A percentile compares a stretch with the other conserved stretches of the same genome.
Evolutionary conservation across 2,113 vertebrate species (phyloP).

Genomic region (Cryptomyrus ogoouensis): DNA sequence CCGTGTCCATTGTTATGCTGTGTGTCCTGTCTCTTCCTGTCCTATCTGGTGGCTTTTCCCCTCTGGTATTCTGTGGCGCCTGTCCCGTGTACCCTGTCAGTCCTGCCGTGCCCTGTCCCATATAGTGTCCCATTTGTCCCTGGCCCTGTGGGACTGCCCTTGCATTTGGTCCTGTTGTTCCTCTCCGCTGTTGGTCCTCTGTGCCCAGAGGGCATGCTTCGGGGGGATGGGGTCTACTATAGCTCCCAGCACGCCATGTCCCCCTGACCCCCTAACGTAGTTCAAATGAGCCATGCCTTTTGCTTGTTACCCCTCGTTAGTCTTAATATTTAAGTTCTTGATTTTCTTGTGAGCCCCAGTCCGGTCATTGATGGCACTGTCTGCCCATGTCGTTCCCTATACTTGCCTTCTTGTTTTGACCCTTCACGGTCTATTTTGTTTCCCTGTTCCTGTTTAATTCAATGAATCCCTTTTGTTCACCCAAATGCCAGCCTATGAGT

Average conservation of each 20-base stretch:
- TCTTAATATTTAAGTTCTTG: background rate
- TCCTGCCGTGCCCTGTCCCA: background rate
- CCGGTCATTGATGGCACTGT: background rate
- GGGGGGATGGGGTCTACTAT: no score
- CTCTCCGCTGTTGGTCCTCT: background rate
- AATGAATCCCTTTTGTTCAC: background rate
- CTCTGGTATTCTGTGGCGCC: background rate
- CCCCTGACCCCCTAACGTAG: no score
- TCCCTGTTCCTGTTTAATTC: background rate
- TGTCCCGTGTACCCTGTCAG: background rate
- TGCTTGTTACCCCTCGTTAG: background rate
- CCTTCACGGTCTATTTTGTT: background rate
- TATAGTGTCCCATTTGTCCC: background rate
- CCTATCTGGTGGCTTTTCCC: background rate
- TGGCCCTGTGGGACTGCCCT: background rate
- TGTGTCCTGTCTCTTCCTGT: background rate
- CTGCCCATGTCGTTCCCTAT: background rate
- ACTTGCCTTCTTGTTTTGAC: background rate
- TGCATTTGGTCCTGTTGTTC: background rate
- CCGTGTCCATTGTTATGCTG: background rate
- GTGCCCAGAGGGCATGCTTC: background rate
- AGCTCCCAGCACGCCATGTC: no score
- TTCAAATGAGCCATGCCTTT: no score
- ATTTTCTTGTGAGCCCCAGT: background rate
- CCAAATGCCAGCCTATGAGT: no score